Percentiles rank a stretch among this genome's conserved stretches.
Evolutionary conservation across 1,140 invertebrate species (phyloP).

Genomic region (Platorchestia sp.): DNA sequence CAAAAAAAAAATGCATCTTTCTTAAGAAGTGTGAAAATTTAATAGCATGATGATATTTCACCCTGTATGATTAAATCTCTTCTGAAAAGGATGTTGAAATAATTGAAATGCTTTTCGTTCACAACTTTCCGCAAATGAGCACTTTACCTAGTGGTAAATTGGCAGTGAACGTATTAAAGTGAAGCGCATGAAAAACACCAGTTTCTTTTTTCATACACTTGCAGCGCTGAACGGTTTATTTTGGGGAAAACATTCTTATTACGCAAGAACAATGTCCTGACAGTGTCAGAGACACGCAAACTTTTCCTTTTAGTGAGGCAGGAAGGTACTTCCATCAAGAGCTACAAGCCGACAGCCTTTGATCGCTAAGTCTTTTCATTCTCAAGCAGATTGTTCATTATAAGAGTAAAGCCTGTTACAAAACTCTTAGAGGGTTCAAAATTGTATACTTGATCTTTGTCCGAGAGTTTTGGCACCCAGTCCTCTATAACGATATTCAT

Average conservation of each 20-base stretch:
- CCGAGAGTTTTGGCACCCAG: slow-evolving; percentile 29
- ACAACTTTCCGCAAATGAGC: too few species aligned
- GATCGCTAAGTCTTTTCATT: slow-evolving; percentile 31
- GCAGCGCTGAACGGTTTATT: not conserved
- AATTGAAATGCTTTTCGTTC: too few species aligned
- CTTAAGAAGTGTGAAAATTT: too few species aligned
- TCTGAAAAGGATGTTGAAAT: too few species aligned
- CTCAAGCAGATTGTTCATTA: slow-evolving; percentile 47
- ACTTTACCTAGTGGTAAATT: too few species aligned
- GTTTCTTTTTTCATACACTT: not conserved
- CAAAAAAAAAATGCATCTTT: too few species aligned
- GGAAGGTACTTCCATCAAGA: slow-evolving; percentile 14
- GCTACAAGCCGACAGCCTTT: slow-evolving; percentile 16
- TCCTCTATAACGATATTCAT: slow-evolving; percentile 36
- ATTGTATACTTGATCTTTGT: slow-evolving; percentile 53
- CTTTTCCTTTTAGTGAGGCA: not conserved
- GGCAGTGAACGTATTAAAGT: too few species aligned
- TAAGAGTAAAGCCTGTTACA: slow-evolving; percentile 35
- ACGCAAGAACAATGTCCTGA: not conserved
- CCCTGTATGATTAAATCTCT: too few species aligned
- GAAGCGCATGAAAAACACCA: not conserved
- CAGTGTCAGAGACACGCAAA: not conserved
- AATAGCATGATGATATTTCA: too few species aligned
- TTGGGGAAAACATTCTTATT: not conserved
- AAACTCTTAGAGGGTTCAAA: slow-evolving; percentile 33